phyloP scores from a whole-genome alignment of 2,797 vertebrate species.

The Malurus leucopterus region DNA sequence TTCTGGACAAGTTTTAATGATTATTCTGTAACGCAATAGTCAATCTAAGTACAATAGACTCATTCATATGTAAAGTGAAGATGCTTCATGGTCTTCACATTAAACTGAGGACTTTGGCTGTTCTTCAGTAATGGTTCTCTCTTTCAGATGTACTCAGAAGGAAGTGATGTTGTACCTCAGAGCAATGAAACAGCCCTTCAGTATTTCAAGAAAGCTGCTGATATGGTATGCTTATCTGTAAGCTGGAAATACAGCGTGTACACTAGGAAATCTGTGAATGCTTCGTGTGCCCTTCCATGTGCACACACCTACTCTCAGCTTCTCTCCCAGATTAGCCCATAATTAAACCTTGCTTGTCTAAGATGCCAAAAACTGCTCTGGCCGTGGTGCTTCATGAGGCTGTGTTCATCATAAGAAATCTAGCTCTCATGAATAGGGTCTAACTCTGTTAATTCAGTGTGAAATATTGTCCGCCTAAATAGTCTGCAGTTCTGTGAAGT shows the following conservation, averaged over 20 bases:
- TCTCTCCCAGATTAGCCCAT: neutral
- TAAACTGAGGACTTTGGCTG: neutral
- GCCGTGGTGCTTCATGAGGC: neutral
- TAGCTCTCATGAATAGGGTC: neutral
- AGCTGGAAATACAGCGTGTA: neutral
- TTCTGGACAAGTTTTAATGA: neutral
- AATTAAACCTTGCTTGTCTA: neutral
- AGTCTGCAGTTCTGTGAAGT: neutral
- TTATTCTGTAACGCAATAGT: neutral
- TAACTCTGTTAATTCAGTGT: neutral
- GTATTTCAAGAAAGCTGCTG: conserved; percentile 97
- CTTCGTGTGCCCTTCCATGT: neutral
- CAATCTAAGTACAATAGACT: neutral
- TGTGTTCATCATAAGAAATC: neutral
- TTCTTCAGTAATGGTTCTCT: neutral
- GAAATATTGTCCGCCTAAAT: neutral
- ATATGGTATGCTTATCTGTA: conserved; percentile 80
- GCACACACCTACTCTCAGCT: neutral
- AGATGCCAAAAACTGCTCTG: neutral
- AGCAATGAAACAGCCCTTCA: conserved; percentile 96
- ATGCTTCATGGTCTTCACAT: neutral
- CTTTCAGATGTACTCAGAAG: conserved; percentile 95
- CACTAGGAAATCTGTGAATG: neutral
- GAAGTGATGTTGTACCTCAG: conserved; percentile 90
- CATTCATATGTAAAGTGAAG: neutral